Conservation (phyloP, 2,797 vertebrate genomes). For the Meriones psammophilus region DNA sequence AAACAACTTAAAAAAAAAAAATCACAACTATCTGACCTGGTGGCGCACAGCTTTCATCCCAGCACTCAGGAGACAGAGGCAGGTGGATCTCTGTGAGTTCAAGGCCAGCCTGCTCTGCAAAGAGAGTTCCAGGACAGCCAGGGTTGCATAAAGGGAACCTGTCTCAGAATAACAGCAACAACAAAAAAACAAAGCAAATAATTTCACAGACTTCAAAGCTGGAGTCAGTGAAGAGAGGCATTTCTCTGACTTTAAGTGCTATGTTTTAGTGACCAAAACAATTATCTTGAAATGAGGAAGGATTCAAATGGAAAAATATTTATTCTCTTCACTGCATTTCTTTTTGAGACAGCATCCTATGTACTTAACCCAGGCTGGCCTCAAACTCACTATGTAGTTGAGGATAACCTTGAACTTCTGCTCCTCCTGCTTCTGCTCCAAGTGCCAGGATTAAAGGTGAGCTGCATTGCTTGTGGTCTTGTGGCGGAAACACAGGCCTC, state of each 20-base stretch:
- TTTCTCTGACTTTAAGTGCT: neutral
- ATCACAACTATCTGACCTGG: neutral
- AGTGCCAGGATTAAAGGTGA: neutral
- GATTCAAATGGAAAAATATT: neutral
- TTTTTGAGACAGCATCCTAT: neutral
- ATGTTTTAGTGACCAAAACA: constrained; percentile 34
- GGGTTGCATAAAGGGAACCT: neutral
- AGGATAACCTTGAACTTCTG: neutral
- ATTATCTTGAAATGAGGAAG: constrained; percentile 50
- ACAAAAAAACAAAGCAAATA: neutral
- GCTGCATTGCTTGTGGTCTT: neutral
- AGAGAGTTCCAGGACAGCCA: neutral
- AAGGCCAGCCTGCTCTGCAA: neutral
- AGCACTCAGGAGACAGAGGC: neutral
- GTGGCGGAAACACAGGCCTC: neutral
- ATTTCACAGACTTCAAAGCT: neutral
- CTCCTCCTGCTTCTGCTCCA: neutral
- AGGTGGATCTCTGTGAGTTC: neutral
- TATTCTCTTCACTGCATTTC: constrained; percentile 3
- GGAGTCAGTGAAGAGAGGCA: constrained; percentile 3
- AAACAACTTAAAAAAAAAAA: no score
- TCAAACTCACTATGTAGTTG: neutral
- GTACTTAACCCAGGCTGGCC: neutral
- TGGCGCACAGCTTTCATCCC: neutral
- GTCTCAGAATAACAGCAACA: neutral